phyloP scores from a whole-genome alignment of 1,140 invertebrate species.

The Drosophila bifasciata region DNA sequence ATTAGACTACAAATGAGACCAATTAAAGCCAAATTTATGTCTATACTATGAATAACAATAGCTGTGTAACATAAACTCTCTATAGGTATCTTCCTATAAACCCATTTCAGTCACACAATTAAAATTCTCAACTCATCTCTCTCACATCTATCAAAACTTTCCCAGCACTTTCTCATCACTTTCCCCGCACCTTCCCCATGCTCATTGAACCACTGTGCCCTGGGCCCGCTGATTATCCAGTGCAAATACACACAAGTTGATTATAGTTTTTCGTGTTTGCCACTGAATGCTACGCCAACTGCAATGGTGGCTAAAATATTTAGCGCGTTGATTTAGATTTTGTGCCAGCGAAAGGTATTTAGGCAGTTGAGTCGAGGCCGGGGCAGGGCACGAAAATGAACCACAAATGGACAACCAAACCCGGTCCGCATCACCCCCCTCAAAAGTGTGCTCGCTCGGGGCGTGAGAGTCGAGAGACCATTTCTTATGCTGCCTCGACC shows the following conservation, averaged over 20 bases:
- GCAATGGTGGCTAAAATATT: constrained; percentile 76
- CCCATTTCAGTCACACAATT: too few relatives aligned
- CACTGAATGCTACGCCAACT: constrained; percentile 46
- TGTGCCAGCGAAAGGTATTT: constrained; percentile 77
- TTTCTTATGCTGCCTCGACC: constrained; percentile 58
- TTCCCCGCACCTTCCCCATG: not conserved
- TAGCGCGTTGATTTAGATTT: constrained; percentile 80
- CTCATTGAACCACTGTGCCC: constrained; percentile 18
- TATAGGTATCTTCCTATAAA: too few relatives aligned
- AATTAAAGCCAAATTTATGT: too few relatives aligned
- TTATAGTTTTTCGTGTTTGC: constrained; percentile 81
- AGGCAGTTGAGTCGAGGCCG: constrained; percentile 40
- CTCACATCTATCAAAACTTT: too few relatives aligned
- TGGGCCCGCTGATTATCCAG: constrained; percentile 71
- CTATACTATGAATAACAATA: too few relatives aligned
- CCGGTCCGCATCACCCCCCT: too few relatives aligned
- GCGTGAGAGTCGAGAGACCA: constrained; percentile 1
- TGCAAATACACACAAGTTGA: constrained; percentile 81
- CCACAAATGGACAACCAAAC: too few relatives aligned
- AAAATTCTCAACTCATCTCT: too few relatives aligned
- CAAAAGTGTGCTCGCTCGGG: not conserved
- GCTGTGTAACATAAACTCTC: too few relatives aligned
- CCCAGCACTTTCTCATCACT: too few relatives aligned
- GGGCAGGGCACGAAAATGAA: not conserved
- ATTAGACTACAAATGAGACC: too few relatives aligned